Percentiles rank a stretch among this genome's conserved stretches.
These are phyloP conservation scores for Carcinoscorpius rotundicauda DNA, from an alignment of 1,140 invertebrate species.

Conservation along the genomic window DNA sequence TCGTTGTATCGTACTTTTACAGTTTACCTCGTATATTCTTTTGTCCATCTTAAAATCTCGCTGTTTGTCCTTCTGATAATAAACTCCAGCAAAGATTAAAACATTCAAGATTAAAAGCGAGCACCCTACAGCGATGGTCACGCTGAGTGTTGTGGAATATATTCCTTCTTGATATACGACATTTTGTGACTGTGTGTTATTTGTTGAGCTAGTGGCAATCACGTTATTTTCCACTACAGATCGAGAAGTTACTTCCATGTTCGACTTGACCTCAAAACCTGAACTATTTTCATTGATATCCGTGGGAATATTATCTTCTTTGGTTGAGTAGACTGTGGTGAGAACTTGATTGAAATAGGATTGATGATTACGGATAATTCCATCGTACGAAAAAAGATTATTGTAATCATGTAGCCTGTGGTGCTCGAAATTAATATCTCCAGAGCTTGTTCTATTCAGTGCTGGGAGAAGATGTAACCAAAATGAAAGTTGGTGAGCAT, in stretches of 20 bases:
- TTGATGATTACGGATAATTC: slow-evolving; percentile 3
- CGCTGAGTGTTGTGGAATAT: slow-evolving; percentile 73
- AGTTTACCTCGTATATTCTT: slow-evolving; percentile 42
- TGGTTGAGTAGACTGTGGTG: no score
- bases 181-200: no score
- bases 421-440: slow-evolving; percentile 35
- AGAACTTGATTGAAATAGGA: no score
- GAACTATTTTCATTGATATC: no score
- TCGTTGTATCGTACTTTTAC: no score
- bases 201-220: no score
- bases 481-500: slow-evolving; percentile 80
- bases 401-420: slow-evolving; percentile 60
- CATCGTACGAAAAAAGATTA: slow-evolving; percentile 38
- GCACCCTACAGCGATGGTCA: slow-evolving; percentile 89
- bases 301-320: no score
- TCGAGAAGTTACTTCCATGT: no score
- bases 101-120: slow-evolving; percentile 79
- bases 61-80: slow-evolving; percentile 80
- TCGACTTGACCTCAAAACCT: no score
- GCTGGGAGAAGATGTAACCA: slow-evolving; percentile 85
- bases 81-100: slow-evolving; percentile 83
- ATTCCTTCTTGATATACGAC: slow-evolving; percentile 27
- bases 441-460: slow-evolving; percentile 48
- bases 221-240: no score
- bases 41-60: slow-evolving; percentile 61